Evolutionary conservation across 2,113 vertebrate species (phyloP), one percentile per base, ranked within the genome.

Genomic region (Phycodurus eques): DNA sequence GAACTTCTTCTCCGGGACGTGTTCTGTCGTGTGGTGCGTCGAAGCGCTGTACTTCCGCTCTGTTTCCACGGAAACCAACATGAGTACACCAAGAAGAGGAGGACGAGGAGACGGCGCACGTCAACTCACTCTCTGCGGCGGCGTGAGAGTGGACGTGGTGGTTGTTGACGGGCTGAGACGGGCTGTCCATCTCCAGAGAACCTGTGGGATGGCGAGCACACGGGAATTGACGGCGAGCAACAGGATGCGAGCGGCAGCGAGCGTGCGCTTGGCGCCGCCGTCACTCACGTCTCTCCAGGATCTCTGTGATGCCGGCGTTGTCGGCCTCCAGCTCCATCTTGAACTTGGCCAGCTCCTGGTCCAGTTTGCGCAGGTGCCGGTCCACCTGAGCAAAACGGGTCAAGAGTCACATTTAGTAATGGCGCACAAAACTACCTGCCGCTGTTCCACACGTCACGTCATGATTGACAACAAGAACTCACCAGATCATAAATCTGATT

Each of bases 251-350:
- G 14, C 12, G n/a, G 33, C 11, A 9, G n/a, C 54, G 54, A 11
- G 17, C 51, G 46, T 13, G 46, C 46, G 13, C 12, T 13, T 17
- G 51, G 51, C 7, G 19, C 13, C 13, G 47, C 27, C 4, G 8
- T 15, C 53, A 46, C 96, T 93, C 91, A 99, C 98, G 92, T 92
- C 97, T 95, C 91, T 99, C 98, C 86, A 99, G 81, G 91, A 99
- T 94, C 91, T 99, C 98, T 1, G 98, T 99, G 91, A 99, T 99
- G 69, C 98, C 98, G 70, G 98, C 98, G 76, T 99, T 99, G 92
- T 99, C 98, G 10, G 98, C 98, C 92, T 99, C 98, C 83, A 99
- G 93, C 83, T 99, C 97, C 98, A 99, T 99, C 94, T 99, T 99
- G 84, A 99, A 99, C 85, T 99, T 99, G 76, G 96, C 96, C 1